phyloP scores from a whole-genome alignment of 1,140 invertebrate species.

The Neodiprion lecontei region DNA sequence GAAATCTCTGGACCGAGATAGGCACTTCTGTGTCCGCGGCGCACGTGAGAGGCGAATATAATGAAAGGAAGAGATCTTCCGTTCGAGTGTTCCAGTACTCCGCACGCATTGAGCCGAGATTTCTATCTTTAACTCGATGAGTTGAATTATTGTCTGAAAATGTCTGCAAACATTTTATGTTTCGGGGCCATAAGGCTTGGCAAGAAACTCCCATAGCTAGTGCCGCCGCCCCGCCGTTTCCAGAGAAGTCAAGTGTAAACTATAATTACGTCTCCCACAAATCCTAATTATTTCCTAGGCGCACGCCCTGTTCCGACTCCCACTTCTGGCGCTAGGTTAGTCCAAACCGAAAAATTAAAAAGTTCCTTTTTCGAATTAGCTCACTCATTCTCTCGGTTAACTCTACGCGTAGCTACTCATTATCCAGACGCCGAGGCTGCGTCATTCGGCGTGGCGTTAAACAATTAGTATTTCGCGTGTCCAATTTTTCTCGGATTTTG shows the following conservation, averaged over 20 bases:
- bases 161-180: neutral
- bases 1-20: slow-evolving; percentile 11
- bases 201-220: no score
- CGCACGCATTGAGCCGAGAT: neutral
- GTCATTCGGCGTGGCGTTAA: neutral
- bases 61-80: slow-evolving; percentile 11
- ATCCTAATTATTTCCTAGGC: slow-evolving; percentile 38
- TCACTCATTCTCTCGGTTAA: slow-evolving; percentile 27
- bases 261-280: slow-evolving; percentile 38
- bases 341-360: slow-evolving; percentile 13
- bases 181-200: neutral
- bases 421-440: slow-evolving; percentile 29
- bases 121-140: neutral
- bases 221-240: neutral
- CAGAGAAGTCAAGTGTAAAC: slow-evolving; percentile 18
- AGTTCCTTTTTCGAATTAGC: slow-evolving; percentile 41
- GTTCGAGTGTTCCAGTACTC: no score
- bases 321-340: slow-evolving; percentile 21
- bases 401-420: slow-evolving; percentile 34
- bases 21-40: neutral
- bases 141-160: neutral
- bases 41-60: neutral
- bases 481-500: slow-evolving; percentile 26
- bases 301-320: slow-evolving; percentile 23
- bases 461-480: slow-evolving; percentile 25